Evolutionary conservation across 2,797 vertebrate genomes (phyloP).

Genomic region (Myotis vivesi): DNA sequence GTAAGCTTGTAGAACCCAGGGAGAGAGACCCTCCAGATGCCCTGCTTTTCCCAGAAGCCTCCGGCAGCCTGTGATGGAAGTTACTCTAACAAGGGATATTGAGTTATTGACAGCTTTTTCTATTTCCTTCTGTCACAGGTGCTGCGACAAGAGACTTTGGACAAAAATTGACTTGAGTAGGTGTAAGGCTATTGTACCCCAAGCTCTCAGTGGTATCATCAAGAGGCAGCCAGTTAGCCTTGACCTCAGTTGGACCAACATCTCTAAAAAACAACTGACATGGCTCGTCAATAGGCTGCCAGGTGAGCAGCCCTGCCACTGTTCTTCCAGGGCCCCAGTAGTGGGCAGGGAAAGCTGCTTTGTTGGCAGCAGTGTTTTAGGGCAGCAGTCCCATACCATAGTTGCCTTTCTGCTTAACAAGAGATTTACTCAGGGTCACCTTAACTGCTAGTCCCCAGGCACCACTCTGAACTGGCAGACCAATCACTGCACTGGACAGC

Average conservation of each 20-base stretch:
- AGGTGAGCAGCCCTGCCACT: constrained; percentile 72
- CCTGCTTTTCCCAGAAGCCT: constrained; percentile 16
- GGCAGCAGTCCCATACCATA: not conserved
- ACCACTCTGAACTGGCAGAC: not conserved
- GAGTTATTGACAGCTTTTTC: not conserved
- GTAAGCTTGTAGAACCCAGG: not conserved
- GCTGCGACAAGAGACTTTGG: constrained; percentile 98
- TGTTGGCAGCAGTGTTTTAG: not conserved
- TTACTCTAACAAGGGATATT: not conserved
- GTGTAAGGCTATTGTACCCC: constrained; percentile 94
- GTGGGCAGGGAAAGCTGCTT: not conserved
- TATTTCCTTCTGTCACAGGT: constrained; percentile 86
- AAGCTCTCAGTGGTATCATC: constrained; percentile 96
- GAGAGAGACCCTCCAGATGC: not conserved
- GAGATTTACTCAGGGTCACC: not conserved
- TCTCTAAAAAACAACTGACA: constrained; percentile 97
- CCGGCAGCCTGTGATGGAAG: not conserved
- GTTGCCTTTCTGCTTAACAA: not conserved
- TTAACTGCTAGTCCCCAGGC: not conserved
- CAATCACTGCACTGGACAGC: not conserved
- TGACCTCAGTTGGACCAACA: constrained; percentile 97
- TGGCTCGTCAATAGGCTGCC: constrained; percentile 97
- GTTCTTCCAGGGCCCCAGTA: not conserved
- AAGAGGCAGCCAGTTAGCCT: constrained; percentile 95
- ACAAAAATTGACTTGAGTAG: constrained; percentile 95